A percentile compares a stretch with the other conserved stretches of the same genome.
These are phyloP conservation scores for Chamaea fasciata DNA, from an alignment of 2,113 vertebrate species.

Conservation along the genomic window DNA sequence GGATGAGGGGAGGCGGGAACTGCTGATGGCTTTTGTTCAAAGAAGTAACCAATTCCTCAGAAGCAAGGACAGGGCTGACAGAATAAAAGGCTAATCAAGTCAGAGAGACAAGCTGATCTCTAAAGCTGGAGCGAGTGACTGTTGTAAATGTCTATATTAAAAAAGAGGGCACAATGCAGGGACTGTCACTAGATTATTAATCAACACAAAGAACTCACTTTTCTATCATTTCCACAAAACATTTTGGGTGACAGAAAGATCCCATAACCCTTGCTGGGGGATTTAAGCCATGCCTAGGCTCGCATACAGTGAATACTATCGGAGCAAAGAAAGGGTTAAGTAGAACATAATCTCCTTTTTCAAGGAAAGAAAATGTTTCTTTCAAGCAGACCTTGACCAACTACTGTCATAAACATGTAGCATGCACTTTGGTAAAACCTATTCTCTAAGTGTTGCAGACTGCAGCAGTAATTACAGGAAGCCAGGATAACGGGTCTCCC, in stretches of 20 bases:
- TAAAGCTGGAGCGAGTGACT: constrained; percentile 21
- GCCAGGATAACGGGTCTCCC: constrained; percentile 63
- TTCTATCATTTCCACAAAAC: not conserved
- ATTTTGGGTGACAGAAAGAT: not conserved
- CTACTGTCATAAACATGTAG: constrained; percentile 65
- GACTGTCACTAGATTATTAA: not conserved
- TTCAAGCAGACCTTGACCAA: constrained; percentile 66
- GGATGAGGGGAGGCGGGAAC: not conserved
- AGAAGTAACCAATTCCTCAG: constrained; percentile 48
- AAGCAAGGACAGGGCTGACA: constrained; percentile 23
- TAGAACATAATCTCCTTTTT: constrained; percentile 19
- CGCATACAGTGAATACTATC: not conserved
- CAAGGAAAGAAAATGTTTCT: constrained; percentile 53
- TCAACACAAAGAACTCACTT: constrained; percentile 14
- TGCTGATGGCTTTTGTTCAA: constrained; percentile 52
- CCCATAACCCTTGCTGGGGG: not conserved
- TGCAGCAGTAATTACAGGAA: constrained; percentile 73
- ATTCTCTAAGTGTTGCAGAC: constrained; percentile 65
- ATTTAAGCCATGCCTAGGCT: not conserved
- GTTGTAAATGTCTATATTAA: constrained; percentile 12
- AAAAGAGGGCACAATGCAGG: not conserved
- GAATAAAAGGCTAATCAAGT: constrained; percentile 54
- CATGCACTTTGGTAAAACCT: constrained; percentile 61
- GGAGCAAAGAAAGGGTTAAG: constrained; percentile 55
- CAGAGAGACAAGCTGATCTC: constrained; percentile 38